A percentile compares a stretch with the other conserved stretches of the same genome.
Conservation (phyloP, 1,140 invertebrate genomes). For the Liolophura sinensis region DNA sequence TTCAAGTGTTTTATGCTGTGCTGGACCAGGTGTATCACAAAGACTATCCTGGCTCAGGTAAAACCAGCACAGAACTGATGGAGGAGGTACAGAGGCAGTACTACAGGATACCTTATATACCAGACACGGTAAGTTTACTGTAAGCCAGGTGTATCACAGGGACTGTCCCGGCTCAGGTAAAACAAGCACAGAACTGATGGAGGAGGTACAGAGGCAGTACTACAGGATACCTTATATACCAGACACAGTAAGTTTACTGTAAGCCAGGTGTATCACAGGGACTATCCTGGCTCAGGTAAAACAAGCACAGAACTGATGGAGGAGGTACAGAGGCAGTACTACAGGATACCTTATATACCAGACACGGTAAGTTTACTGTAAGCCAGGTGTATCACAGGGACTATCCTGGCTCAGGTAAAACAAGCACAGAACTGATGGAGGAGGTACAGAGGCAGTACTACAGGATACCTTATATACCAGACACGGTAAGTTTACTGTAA, state of each 20-base stretch:
- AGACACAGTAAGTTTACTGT: slow-evolving; percentile 70
- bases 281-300: too few relatives aligned
- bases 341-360: too few relatives aligned
- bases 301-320: too few relatives aligned
- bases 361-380: too few relatives aligned
- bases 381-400: too few relatives aligned
- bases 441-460: too few relatives aligned
- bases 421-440: too few relatives aligned
- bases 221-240: slow-evolving; percentile 83
- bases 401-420: too few relatives aligned
- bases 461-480: too few relatives aligned
- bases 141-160: slow-evolving; percentile 82
- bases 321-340: too few relatives aligned
- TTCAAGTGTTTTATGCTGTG: slow-evolving; percentile 85
- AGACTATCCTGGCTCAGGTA: slow-evolving; percentile 48
- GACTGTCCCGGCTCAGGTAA: slow-evolving; percentile 45
- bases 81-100: slow-evolving; percentile 79
- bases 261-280: too few relatives aligned
- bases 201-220: slow-evolving; percentile 76
- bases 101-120: slow-evolving; percentile 84
- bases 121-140: slow-evolving; percentile 74
- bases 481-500: too few relatives aligned
- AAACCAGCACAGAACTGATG: slow-evolving; percentile 74
- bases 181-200: slow-evolving; percentile 73
- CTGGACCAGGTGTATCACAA: slow-evolving; percentile 90